Evolutionary conservation across 2,888 invertebrate genomes (phyloP).

Genomic region (Drosophila emarginata): DNA sequence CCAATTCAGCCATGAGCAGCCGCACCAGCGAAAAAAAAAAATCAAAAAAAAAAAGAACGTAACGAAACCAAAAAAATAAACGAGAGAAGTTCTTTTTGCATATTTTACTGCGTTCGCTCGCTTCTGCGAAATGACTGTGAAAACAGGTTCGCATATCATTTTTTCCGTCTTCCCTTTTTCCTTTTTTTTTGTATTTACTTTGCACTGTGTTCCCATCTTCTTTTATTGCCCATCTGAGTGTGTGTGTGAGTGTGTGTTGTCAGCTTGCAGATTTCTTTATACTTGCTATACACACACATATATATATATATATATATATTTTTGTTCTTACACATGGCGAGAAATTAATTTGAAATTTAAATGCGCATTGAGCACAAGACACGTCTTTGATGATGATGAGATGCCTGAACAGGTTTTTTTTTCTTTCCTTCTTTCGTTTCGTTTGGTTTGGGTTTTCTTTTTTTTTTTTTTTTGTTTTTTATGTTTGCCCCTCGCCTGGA

Average conservation of each 20-base stretch:
- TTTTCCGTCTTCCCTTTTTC: slow-evolving; percentile 27
- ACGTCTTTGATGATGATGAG: slow-evolving; percentile 57
- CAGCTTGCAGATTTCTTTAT: slow-evolving; percentile 56
- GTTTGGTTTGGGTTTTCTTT: too few relatives aligned
- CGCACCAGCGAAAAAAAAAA: slow-evolving; percentile 46
- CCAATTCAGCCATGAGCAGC: slow-evolving; percentile 71
- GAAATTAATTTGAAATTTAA: slow-evolving; percentile 78
- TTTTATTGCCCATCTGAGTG: slow-evolving; percentile 9
- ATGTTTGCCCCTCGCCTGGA: slow-evolving; percentile 23
- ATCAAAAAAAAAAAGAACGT: slow-evolving; percentile 10
- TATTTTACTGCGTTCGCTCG: slow-evolving; percentile 60
- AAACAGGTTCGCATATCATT: slow-evolving; percentile 54
- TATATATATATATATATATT: too few relatives aligned
- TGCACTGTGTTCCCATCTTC: slow-evolving; percentile 18
- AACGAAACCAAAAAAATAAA: slow-evolving; percentile 13
- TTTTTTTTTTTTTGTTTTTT: neutral
- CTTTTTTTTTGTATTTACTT: slow-evolving; percentile 48
- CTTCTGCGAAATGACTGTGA: slow-evolving; percentile 47
- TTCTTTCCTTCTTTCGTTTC: too few relatives aligned
- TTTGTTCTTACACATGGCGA: slow-evolving; percentile 48
- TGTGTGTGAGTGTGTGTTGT: slow-evolving; percentile 38
- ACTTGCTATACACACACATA: slow-evolving; percentile 3
- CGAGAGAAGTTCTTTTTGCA: slow-evolving; percentile 56
- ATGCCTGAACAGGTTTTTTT: slow-evolving; percentile 7
- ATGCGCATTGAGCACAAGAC: slow-evolving; percentile 61